Conservation (phyloP, 2,797 vertebrate species). For the Microctenopoma stevenorrisi region DNA sequence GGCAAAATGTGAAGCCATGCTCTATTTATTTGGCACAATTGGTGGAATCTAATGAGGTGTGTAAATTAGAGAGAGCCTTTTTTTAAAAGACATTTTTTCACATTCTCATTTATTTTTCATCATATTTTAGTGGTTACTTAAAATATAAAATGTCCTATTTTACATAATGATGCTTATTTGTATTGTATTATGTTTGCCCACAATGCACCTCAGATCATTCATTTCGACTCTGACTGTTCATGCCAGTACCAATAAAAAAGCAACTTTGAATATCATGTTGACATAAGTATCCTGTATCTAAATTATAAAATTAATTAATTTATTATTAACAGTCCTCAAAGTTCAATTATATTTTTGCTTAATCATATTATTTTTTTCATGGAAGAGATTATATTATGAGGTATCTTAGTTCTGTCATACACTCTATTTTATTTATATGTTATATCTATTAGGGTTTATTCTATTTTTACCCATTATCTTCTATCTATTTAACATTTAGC, state of each 20-base stretch:
- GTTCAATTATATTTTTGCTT: neutral
- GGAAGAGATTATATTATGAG: no score
- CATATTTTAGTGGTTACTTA: neutral
- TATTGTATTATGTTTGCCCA: neutral
- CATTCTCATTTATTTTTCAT: neutral
- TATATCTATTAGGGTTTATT: no score
- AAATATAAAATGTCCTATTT: neutral
- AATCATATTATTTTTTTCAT: no score
- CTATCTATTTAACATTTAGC: no score
- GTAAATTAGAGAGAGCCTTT: constrained; percentile 7
- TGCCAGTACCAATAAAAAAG: neutral
- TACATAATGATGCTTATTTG: neutral
- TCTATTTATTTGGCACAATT: constrained; percentile 21
- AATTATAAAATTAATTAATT: no score
- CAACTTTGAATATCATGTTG: neutral
- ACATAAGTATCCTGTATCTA: neutral
- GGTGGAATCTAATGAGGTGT: constrained; percentile 15
- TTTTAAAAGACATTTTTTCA: no score
- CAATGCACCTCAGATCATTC: neutral
- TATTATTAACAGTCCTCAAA: neutral
- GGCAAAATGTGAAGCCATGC: constrained; percentile 12
- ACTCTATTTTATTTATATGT: no score
- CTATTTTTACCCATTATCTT: no score
- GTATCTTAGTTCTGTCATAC: no score
- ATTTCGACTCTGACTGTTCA: no score